A percentile compares a stretch with the other conserved stretches of the same genome.
Conservation (phyloP, 1,140 invertebrate species). For the Aphidius ervi region DNA sequence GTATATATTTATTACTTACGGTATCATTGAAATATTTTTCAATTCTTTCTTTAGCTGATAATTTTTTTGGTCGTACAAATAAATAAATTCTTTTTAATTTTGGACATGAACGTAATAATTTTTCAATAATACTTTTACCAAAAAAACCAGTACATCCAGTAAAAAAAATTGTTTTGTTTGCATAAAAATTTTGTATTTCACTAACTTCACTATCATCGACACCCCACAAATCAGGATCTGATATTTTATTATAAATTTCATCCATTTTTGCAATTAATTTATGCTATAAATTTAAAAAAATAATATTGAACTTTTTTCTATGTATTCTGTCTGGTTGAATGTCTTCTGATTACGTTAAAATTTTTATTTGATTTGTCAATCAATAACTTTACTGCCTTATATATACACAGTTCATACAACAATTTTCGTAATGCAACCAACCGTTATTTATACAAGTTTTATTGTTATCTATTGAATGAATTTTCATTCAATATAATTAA, state of each 20-base stretch:
- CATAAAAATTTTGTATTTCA: conserved; percentile 32
- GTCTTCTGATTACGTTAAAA: no score
- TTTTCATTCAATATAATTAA: no score
- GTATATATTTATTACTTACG: conserved; percentile 32
- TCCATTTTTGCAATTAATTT: conserved; percentile 22
- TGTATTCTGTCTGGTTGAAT: no score
- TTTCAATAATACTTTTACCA: conserved; percentile 62
- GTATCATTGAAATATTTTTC: conserved; percentile 34
- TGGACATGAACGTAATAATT: conserved; percentile 59
- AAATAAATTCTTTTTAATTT: conserved; percentile 57
- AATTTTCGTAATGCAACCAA: no score
- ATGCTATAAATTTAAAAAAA: no score
- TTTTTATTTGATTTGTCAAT: no score
- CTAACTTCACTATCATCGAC: conserved; percentile 21
- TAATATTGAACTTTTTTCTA: no score
- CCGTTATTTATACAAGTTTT: no score
- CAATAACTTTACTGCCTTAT: no score
- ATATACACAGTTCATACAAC: no score
- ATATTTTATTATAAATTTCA: conserved; percentile 31
- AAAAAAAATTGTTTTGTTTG: conserved; percentile 29
- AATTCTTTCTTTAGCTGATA: conserved; percentile 41
- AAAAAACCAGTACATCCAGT: conserved; percentile 56
- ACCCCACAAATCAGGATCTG: conserved; percentile 27
- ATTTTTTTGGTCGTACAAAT: conserved; percentile 56
- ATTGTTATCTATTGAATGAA: no score